Base-by-base conservation (phyloP, 1,140 invertebrate genomes). In the Sycobia sp. region DNA sequence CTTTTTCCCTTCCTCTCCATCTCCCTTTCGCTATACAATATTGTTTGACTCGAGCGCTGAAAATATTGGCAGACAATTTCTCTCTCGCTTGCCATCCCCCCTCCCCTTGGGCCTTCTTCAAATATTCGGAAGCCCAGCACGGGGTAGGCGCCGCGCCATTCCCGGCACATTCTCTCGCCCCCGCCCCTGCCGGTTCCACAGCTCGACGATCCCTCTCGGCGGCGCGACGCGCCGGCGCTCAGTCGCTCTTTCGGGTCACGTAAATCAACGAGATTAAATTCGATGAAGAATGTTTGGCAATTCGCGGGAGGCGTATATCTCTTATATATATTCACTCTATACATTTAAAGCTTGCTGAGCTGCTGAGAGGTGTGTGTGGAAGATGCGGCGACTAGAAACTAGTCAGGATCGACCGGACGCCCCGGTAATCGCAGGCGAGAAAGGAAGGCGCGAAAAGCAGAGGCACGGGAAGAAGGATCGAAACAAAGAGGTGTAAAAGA, bases 181-280 rank as follows among this genome's bases (percentile, higher is more conserved):
- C 2, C 36, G 20, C 38, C n/a, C n/a, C n/a, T n/a, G n/a, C n/a
- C n/a, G n/a, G n/a, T n/a, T n/a, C n/a, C n/a, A n/a, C n/a, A n/a
- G n/a, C n/a, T n/a, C n/a, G n/a, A n/a, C n/a, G n/a, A 49, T 59
- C 49, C 49, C 56, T 34, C 43, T 39, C 20, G 11, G 47, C n/a
- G 1, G 29, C 47, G 53, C 10, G 22, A 20, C 55, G 18, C 29
- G 23, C 29, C 11, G 9, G 16, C 25, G n/a, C n/a, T n/a, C n/a
- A n/a, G n/a, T n/a, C n/a, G 55, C 18, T 16, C 25, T 55, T 56
- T 56, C 61, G 20, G 44, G 53, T 62, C 53, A 56, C 61, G 61
- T 62, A 62, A 62, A 54, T 62, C 51, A 62, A 41, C 51, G 61
- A 62, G 61, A 62, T 62, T 62, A 62, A 62, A 62, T 56, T 56